phyloP scores from a whole-genome alignment of 2,797 vertebrate genomes.

The Adelosebastes latens region DNA sequence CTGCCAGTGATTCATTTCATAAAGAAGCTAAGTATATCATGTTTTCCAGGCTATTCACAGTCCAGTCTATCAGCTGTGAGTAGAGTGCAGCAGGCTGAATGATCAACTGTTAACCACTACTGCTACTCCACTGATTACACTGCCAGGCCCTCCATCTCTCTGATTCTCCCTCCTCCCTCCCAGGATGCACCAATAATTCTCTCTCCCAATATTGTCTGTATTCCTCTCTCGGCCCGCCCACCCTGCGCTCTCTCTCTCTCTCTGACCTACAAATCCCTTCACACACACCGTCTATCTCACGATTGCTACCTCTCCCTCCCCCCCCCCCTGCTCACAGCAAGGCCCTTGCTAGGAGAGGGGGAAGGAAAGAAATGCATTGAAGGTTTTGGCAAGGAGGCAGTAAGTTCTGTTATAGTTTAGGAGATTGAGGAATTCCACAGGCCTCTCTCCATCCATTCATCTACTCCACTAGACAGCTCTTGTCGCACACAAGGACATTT shows the following conservation, averaged over 20 bases:
- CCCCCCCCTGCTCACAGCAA: not conserved
- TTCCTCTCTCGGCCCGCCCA: constrained; percentile 16
- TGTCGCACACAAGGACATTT: constrained; percentile 17
- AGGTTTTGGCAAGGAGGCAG: constrained; percentile 21
- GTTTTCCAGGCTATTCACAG: constrained; percentile 29
- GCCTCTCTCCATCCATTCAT: constrained; percentile 17
- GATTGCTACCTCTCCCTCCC: constrained; percentile 13
- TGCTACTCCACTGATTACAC: constrained; percentile 65
- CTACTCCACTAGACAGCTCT: constrained; percentile 22
- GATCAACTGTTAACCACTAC: constrained; percentile 67
- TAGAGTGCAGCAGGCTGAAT: constrained; percentile 52
- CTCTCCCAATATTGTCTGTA: constrained; percentile 44
- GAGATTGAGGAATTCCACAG: constrained; percentile 40
- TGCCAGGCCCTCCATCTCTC: constrained; percentile 58
- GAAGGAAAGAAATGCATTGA: constrained; percentile 5
- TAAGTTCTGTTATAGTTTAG: constrained; percentile 33
- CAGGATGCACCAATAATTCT: constrained; percentile 45
- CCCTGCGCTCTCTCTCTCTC: not conserved
- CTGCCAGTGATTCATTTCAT: constrained; percentile 23
- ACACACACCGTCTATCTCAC: constrained; percentile 31
- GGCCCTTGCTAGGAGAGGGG: not conserved
- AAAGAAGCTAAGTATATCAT: constrained; percentile 10
- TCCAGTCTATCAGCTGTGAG: constrained; percentile 41
- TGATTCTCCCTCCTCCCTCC: constrained; percentile 16
- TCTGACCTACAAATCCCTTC: constrained; percentile 54